phyloP scores from a whole-genome alignment of 2,888 invertebrate species.

The Sinhomidia bicolor region DNA sequence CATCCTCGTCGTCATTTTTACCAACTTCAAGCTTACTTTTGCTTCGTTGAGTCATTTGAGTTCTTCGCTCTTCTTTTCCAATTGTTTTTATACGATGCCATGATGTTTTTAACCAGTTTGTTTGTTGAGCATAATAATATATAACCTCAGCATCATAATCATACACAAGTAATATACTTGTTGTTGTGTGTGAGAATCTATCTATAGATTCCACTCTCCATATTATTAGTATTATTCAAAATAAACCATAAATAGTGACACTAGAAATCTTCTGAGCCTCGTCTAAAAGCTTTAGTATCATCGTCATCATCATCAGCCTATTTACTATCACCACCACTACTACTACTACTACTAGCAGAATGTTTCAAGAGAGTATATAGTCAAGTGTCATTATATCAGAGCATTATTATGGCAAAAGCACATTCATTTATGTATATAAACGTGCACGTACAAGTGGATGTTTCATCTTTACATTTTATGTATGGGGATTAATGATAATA shows the following conservation, averaged over 20 bases:
- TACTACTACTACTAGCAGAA: not conserved
- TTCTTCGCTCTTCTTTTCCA: conserved; percentile 31
- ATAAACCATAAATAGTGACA: conserved; percentile 22
- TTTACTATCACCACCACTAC: no score
- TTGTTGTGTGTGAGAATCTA: not conserved
- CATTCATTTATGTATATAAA: not conserved
- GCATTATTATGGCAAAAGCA: not conserved
- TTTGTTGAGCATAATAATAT: not conserved
- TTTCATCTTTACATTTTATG: conserved; percentile 58
- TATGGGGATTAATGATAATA: conserved; percentile 58
- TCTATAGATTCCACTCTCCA: not conserved
- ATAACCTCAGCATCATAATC: not conserved
- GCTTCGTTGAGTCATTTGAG: conserved; percentile 20
- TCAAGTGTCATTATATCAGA: conserved; percentile 21
- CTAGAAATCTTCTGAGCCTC: not conserved
- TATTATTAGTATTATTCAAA: not conserved
- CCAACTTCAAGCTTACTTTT: not conserved
- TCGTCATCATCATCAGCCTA: no score
- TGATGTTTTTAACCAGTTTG: not conserved
- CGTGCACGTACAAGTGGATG: conserved; percentile 10
- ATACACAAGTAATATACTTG: not conserved
- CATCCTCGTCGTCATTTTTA: not conserved
- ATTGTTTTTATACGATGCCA: conserved; percentile 36
- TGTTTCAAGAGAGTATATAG: not conserved
- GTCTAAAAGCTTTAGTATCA: conserved; percentile 4